phyloP scores from a whole-genome alignment of 2,797 vertebrate species.

The Sphenopsis melanotis region DNA sequence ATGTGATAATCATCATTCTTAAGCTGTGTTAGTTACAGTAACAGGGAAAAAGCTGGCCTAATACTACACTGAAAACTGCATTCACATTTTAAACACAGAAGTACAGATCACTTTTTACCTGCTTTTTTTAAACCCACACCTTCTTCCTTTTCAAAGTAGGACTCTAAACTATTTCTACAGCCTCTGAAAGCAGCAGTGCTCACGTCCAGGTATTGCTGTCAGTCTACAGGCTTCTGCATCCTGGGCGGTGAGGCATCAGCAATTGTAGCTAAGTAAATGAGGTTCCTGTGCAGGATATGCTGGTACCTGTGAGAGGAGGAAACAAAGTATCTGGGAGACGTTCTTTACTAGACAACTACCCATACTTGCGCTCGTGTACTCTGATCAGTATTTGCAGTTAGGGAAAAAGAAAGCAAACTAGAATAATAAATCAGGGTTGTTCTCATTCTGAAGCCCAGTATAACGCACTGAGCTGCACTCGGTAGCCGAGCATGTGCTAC shows the following conservation, averaged over 20 bases:
- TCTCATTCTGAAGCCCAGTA: too few species aligned
- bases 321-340: background rate
- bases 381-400: background rate
- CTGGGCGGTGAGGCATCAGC: constrained; percentile 82
- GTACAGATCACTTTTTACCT: background rate
- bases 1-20: background rate
- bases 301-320: constrained; percentile 81
- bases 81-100: background rate
- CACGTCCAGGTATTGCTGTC: accelerated
- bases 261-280: constrained; percentile 93
- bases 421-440: background rate
- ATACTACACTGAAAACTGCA: background rate
- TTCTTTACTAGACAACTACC: background rate
- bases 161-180: background rate
- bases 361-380: background rate
- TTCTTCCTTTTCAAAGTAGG: background rate
- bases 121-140: background rate
- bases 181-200: background rate
- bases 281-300: constrained; percentile 93
- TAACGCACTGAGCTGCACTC: background rate
- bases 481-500: background rate
- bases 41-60: background rate
- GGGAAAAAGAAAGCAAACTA: background rate
- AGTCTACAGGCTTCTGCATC: constrained; percentile 59
- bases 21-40: background rate